A percentile compares a stretch with the other conserved stretches of the same genome.
Conservation (phyloP, 2,113 vertebrate genomes). For the Percopsis transmontana region DNA sequence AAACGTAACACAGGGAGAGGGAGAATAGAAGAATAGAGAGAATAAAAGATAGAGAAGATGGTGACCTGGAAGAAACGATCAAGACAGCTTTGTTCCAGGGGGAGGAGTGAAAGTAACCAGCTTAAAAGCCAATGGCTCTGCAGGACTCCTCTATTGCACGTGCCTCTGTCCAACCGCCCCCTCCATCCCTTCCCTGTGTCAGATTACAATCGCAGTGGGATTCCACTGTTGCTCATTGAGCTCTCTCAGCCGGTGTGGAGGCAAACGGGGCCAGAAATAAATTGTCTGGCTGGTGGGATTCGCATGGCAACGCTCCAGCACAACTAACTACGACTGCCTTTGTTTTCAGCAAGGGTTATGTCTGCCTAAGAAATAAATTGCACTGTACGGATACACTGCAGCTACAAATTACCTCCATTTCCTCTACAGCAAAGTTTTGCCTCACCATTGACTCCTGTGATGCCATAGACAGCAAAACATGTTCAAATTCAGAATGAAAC, state of each 20-base stretch:
- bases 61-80: not conserved
- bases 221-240: conserved; percentile 11
- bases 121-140: conserved; percentile 36
- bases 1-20: conserved; percentile 57
- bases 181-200: conserved; percentile 30
- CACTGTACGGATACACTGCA: no score
- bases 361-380: no score
- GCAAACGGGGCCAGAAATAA: conserved; percentile 5
- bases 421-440: no score
- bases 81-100: conserved; percentile 20
- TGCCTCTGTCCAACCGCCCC: conserved; percentile 20
- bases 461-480: no score
- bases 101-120: conserved; percentile 32
- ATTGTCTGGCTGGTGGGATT: conserved; percentile 3
- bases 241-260: conserved; percentile 14
- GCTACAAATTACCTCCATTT: no score
- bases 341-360: not conserved
- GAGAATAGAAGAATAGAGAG: conserved; percentile 75
- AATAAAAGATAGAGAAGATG: conserved; percentile 13
- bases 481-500: no score
- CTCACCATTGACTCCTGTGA: no score
- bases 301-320: not conserved
- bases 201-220: conserved; percentile 49
- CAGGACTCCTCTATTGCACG: conserved; percentile 13
- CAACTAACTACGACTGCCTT: no score